These are phyloP conservation scores for Lasioglossum vierecki DNA, from an alignment of 2,888 invertebrate genomes.

Conservation along the genomic window DNA sequence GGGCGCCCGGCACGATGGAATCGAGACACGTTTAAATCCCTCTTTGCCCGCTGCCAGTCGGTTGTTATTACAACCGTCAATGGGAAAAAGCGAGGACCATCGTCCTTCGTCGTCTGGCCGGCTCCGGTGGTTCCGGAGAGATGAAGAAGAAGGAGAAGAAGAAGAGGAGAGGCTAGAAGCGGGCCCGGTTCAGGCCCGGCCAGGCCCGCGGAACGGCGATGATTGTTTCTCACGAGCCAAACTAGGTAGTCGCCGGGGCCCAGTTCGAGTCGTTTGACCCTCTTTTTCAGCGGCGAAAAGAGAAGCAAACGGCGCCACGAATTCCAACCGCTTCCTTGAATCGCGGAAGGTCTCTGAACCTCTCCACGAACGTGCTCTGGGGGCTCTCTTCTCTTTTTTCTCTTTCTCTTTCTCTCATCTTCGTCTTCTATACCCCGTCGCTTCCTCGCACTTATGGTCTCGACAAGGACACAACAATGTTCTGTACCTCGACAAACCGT, in stretches of 20 bases:
- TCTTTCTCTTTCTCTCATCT: background rate
- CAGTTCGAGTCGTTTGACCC: slow-evolving; percentile 54
- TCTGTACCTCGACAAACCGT: background rate
- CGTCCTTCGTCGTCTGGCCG: slow-evolving; percentile 69
- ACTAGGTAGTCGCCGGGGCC: slow-evolving; percentile 67
- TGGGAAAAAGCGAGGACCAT: slow-evolving; percentile 71
- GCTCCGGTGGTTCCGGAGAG: slow-evolving; percentile 28
- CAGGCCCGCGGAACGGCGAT: slow-evolving; percentile 36
- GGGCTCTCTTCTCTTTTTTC: background rate
- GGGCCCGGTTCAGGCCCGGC: background rate
- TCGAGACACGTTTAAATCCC: slow-evolving; percentile 48
- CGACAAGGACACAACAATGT: background rate
- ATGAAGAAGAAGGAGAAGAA: background rate
- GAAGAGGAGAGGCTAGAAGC: slow-evolving; percentile 22
- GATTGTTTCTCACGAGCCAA: slow-evolving; percentile 78
- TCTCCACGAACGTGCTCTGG: background rate
- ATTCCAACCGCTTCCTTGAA: slow-evolving; percentile 63
- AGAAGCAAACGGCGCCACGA: slow-evolving; percentile 54
- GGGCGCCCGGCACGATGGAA: slow-evolving; percentile 17
- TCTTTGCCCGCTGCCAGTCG: slow-evolving; percentile 49
- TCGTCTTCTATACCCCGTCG: background rate
- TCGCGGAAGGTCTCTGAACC: slow-evolving; percentile 60
- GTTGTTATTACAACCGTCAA: slow-evolving; percentile 73
- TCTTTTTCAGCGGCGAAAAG: slow-evolving; percentile 49
- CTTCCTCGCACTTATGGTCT: background rate